Percentiles rank a stretch among this genome's conserved stretches.
Evolutionary conservation across 2,113 vertebrate genomes (phyloP).

Genomic region (Micromys minutus): DNA sequence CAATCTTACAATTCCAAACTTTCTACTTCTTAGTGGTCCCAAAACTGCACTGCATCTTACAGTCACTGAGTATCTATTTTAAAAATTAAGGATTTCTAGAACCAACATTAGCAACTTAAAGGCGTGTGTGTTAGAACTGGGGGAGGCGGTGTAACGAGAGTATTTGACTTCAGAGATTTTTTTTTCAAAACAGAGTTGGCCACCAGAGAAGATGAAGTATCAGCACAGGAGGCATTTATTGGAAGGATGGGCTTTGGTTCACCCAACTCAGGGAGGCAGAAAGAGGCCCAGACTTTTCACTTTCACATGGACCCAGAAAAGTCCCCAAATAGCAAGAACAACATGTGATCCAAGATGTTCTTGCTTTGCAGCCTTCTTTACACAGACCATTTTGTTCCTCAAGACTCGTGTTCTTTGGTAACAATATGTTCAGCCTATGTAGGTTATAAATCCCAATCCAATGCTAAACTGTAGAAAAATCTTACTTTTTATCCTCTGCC

Average conservation of each 20-base stretch:
- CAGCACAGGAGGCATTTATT: neutral
- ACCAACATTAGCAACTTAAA: neutral
- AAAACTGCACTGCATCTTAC: slow-evolving; percentile 22
- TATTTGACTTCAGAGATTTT: neutral
- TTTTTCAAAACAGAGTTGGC: neutral
- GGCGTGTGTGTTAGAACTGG: neutral
- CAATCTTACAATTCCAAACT: neutral
- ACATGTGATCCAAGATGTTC: neutral
- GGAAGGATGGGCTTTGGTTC: neutral
- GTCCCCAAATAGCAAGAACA: neutral
- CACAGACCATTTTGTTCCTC: neutral
- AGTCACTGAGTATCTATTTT: neutral
- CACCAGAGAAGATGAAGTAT: neutral
- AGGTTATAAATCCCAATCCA: neutral
- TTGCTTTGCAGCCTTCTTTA: neutral
- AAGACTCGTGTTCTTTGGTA: too few relatives aligned
- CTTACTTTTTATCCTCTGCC: neutral
- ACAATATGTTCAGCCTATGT: neutral
- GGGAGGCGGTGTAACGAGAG: neutral
- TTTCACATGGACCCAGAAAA: neutral
- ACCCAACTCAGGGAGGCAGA: neutral
- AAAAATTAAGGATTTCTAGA: neutral
- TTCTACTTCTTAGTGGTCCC: neutral
- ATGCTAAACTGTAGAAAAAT: neutral
- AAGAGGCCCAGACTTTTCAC: neutral